Evolutionary conservation across 2,888 invertebrate genomes (phyloP).

Genomic region (Tricholauxania praeusta): DNA sequence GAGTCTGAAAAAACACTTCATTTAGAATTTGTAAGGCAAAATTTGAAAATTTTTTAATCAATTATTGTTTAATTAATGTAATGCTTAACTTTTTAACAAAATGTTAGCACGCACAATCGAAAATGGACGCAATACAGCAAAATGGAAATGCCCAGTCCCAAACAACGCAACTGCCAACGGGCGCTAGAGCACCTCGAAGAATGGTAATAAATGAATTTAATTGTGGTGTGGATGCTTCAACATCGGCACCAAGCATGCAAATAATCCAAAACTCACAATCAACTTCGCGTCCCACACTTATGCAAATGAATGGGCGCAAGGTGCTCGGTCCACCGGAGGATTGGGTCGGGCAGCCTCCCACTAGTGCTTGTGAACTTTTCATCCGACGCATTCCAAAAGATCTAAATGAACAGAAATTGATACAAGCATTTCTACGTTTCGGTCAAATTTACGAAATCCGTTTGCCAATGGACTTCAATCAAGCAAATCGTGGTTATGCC

Average conservation of each 20-base stretch:
- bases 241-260: too few relatives aligned
- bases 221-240: too few relatives aligned
- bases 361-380: slow-evolving; percentile 55
- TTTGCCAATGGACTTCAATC: slow-evolving; percentile 57
- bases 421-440: slow-evolving; percentile 55
- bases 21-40: too few relatives aligned
- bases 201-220: too few relatives aligned
- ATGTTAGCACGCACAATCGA: too few relatives aligned
- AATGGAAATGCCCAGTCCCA: background rate
- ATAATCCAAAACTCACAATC: slow-evolving; percentile 6
- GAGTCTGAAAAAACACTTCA: too few relatives aligned
- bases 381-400: slow-evolving; percentile 55
- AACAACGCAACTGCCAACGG: too few relatives aligned
- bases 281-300: slow-evolving; percentile 40
- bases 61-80: too few relatives aligned
- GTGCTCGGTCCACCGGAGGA: slow-evolving; percentile 54
- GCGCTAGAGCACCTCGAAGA: too few relatives aligned
- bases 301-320: slow-evolving; percentile 57
- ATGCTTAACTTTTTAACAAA: too few relatives aligned
- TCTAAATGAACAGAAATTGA: slow-evolving; percentile 50
- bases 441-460: slow-evolving; percentile 60
- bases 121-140: background rate
- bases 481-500: slow-evolving; percentile 56
- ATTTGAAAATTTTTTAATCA: too few relatives aligned
- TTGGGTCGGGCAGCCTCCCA: slow-evolving; percentile 56